Base-by-base conservation (phyloP, 2,888 invertebrate genomes). In the Tetanocera ferruginea region DNA sequence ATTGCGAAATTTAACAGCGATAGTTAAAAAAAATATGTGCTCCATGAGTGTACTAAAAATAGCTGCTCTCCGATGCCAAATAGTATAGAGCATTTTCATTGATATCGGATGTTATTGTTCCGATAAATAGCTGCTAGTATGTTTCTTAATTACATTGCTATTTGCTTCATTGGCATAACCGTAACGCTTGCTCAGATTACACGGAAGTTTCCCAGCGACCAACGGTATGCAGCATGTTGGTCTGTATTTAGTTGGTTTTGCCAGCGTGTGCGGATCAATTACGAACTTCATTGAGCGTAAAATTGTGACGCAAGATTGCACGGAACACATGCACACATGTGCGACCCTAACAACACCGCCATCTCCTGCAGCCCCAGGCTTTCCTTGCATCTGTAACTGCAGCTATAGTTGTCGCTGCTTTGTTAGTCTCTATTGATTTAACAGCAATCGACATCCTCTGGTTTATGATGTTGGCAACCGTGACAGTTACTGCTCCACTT, bases 241-340 rank as follows among this genome's bases (percentile, higher is more conserved):
- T 19, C 23, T 71, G 11, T 43, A 43, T 43, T 31, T 2, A 64
- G 31, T n/a, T 17, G 31, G 17, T 17, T 23, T 57, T 52, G 55
- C 28, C 49, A 31, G 76, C 73, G 67, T 77, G 78, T 80, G 80
- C 81, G 86, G 88, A 88, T 89, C 88, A 87, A 89, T 89, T 87
- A 87, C 87, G 81, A 81, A 66, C 31, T 83, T 77, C 81, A 89
- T 89, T 88, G 88, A 86, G 88, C 89, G 86, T 89, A 83, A 89
- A 89, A 89, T 89, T 87, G 87, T 88, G 84, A 87, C 84, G 87
- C 85, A 84, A 85, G 85, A 86, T 84, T 86, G 85, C 86, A 86
- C 83, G 85, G 87, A 84, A 84, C 84, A 87, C 83, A 83, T 81
- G 79, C 80, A 76, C 76, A 76, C 69, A 75, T 73, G 77, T 67